Evolutionary conservation across 2,113 vertebrate genomes (phyloP).

Genomic region (Carettochelys insculpta): DNA sequence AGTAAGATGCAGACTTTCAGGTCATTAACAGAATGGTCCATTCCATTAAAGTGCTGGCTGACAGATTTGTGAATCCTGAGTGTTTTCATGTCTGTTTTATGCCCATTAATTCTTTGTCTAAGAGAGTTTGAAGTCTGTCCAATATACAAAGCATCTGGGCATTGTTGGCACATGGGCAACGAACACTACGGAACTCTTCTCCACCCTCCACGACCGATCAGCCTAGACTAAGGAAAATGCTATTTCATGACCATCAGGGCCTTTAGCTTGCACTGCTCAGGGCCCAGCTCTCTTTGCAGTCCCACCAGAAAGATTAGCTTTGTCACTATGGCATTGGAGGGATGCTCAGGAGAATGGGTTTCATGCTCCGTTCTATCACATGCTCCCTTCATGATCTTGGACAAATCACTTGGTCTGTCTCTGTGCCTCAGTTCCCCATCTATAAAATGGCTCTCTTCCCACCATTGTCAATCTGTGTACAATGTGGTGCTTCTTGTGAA

Average conservation of each 20-base stretch:
- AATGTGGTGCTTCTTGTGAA: not conserved
- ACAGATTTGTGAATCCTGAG: too few species aligned
- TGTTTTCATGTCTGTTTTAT: too few species aligned
- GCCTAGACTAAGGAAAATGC: not conserved
- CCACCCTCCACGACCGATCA: not conserved
- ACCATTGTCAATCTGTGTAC: too few species aligned
- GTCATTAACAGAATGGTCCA: too few species aligned
- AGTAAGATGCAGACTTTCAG: too few species aligned
- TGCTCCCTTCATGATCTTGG: not conserved
- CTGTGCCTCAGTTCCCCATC: not conserved
- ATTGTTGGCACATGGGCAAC: too few species aligned
- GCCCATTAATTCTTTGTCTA: too few species aligned
- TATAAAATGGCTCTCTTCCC: not conserved
- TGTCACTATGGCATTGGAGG: not conserved
- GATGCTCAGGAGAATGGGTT: not conserved
- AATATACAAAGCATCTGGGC: too few species aligned
- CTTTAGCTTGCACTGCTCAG: not conserved
- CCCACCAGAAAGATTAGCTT: not conserved
- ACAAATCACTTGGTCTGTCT: not conserved
- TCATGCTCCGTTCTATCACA: not conserved
- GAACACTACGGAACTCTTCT: not conserved
- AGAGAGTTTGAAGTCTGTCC: too few species aligned
- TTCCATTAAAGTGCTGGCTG: too few species aligned
- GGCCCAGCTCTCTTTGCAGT: not conserved
- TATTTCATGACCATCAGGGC: not conserved